Base-by-base conservation (phyloP, 2,888 invertebrate species). In the Sussaba pulchella region DNA sequence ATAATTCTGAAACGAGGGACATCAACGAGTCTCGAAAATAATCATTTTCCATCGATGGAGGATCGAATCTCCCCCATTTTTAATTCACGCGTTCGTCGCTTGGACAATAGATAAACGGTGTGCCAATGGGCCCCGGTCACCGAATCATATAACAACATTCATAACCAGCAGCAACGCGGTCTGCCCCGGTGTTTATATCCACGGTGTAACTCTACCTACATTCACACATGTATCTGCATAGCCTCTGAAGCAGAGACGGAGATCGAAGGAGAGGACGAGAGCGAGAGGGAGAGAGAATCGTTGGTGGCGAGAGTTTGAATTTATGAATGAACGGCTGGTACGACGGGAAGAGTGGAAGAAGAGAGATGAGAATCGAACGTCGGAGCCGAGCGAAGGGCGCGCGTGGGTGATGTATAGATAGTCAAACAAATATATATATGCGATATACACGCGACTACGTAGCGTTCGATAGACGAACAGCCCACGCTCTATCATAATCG, bases 401-500 rank as follows among this genome's bases (percentile, higher is more conserved):
- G 82, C 81, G 85, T 82, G 72, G 84, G 88, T 85, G 87, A 76
- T 67, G 61, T 72, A 78, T 59, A 36, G 36, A 54, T 67, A 66
- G 57, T 1, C 67, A 67, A 24, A 1, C 12, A 36, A 19, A 52
- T 8, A 45, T 31, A 41, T 9, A 14, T n/a, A 41, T 69, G 6
- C n/a, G n/a, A 52, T 59, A 66, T 75, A 31, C 39, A 52, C 24
- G 41, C 26, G 66, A 2, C 36, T 57, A 31, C 31, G 57, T 57
- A 31, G 26, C 57, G 54, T 14, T 36, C 57, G 52, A 73, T 50
- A 41, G 39, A 41, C 31, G 64, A 63, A 69, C 80, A 70, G 72
- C 80, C 82, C 91, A 89, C 91, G 88, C 87, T 88, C 88, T 89
- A 90, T 92, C 90, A 91, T 91, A 92, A 91, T 91, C 90, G 89